Evolutionary conservation across 2,888 invertebrate genomes (phyloP).

Genomic region (Erebia ligea): DNA sequence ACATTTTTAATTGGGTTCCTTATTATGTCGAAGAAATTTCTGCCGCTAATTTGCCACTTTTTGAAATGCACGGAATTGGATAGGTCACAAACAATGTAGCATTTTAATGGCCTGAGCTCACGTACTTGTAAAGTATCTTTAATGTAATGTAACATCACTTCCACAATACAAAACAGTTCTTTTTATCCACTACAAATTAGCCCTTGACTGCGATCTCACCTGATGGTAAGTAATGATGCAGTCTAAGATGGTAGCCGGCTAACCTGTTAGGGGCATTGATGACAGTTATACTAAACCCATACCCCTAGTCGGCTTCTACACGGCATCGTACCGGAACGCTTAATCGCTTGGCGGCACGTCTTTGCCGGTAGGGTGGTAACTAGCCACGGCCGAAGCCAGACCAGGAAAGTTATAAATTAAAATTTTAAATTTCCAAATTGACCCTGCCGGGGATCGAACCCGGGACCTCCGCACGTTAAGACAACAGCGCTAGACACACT

Average conservation of each 20-base stretch:
- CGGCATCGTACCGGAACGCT: no score
- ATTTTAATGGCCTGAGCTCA: slow-evolving; percentile 37
- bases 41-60: slow-evolving; percentile 4
- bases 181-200: no score
- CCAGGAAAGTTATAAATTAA: not conserved
- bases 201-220: no score
- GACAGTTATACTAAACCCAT: no score
- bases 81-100: slow-evolving; percentile 41
- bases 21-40: not conserved
- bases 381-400: not conserved
- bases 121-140: slow-evolving; percentile 37
- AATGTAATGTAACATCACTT: not conserved
- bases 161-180: no score
- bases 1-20: not conserved
- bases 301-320: no score
- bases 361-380: not conserved
- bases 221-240: no score
- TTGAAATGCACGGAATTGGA: slow-evolving; percentile 19
- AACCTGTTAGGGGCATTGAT: no score
- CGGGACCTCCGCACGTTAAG: no score
- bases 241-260: no score
- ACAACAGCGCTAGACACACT: no score
- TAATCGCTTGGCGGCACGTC: no score
- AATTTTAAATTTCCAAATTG: not conserved
- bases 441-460: not conserved